phyloP scores from a whole-genome alignment of 1,140 invertebrate species.

The Psilanteris sp. region DNA sequence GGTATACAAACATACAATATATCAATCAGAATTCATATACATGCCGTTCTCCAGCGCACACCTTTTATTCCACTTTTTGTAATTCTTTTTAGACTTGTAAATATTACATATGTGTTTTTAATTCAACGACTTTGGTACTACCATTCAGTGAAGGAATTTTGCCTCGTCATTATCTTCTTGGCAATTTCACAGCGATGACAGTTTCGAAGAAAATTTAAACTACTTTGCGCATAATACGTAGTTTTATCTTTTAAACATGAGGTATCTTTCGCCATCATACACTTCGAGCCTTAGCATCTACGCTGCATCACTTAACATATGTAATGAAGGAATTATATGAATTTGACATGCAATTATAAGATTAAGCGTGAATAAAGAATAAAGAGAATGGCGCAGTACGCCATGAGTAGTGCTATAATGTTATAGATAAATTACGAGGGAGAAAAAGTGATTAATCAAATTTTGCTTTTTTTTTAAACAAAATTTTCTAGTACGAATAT shows the following conservation, averaged over 20 bases:
- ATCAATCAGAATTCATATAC: slow-evolving; percentile 2
- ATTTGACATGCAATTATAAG: slow-evolving; percentile 40
- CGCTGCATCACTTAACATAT: slow-evolving; percentile 48
- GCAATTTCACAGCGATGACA: slow-evolving; percentile 33
- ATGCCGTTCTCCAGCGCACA: neutral
- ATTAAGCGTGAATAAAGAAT: slow-evolving; percentile 27
- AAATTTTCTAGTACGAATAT: too few relatives aligned
- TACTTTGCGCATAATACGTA: slow-evolving; percentile 45
- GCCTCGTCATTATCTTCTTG: slow-evolving; percentile 39
- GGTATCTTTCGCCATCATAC: slow-evolving; percentile 19
- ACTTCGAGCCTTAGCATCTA: slow-evolving; percentile 19
- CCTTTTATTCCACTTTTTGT: neutral
- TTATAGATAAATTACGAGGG: too few relatives aligned
- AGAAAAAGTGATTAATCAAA: too few relatives aligned
- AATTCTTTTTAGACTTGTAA: slow-evolving; percentile 10
- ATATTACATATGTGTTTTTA: slow-evolving; percentile 10
- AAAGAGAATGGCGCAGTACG: too few relatives aligned
- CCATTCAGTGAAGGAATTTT: slow-evolving; percentile 15
- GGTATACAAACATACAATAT: slow-evolving; percentile 6
- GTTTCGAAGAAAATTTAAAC: slow-evolving; percentile 38
- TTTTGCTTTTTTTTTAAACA: too few relatives aligned
- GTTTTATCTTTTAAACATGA: slow-evolving; percentile 55
- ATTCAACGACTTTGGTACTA: too few relatives aligned
- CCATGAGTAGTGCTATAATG: too few relatives aligned
- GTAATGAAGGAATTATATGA: slow-evolving; percentile 50